Evolutionary conservation across 1,140 invertebrate genomes (phyloP).

Genomic region (Ceratina japonica): DNA sequence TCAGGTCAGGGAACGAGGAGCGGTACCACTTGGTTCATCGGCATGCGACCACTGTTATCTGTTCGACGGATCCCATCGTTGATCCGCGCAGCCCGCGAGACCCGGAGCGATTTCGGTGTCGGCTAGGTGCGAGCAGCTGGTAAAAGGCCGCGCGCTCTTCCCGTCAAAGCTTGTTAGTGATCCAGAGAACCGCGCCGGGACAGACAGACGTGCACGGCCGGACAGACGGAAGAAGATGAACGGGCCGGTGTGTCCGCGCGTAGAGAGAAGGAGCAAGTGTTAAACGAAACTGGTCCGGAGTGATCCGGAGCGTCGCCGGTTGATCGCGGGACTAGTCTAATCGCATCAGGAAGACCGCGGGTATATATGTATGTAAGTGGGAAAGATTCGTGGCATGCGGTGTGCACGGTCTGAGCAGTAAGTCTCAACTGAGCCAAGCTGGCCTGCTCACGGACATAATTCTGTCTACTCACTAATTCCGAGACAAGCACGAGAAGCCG

Average conservation of each 20-base stretch:
- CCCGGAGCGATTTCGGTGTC: too few species aligned
- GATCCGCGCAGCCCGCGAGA: background rate
- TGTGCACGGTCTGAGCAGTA: conserved; percentile 77
- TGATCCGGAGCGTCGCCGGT: conserved; percentile 43
- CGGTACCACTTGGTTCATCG: background rate
- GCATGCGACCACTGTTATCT: conserved; percentile 22
- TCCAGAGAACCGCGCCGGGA: conserved; percentile 3
- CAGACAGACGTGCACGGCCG: background rate
- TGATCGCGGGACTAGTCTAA: conserved; percentile 55
- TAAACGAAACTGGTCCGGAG: conserved; percentile 48
- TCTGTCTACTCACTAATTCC: conserved; percentile 79
- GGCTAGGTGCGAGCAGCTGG: too few species aligned
- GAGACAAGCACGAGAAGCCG: conserved; percentile 71
- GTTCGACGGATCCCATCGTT: conserved; percentile 10
- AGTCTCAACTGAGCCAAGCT: conserved; percentile 77
- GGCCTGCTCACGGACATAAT: conserved; percentile 77
- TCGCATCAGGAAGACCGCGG: conserved; percentile 59
- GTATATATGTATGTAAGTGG: conserved; percentile 50
- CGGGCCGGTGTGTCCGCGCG: background rate
- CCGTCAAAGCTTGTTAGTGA: background rate
- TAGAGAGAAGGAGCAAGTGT: conserved; percentile 33
- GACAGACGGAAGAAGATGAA: conserved; percentile 7
- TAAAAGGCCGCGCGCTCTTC: background rate
- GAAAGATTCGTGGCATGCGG: conserved; percentile 65
- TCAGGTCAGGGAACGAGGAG: background rate